These are phyloP conservation scores for Trachymyrmex cornetzi DNA, from an alignment of 1,140 invertebrate species.

Conservation along the genomic window DNA sequence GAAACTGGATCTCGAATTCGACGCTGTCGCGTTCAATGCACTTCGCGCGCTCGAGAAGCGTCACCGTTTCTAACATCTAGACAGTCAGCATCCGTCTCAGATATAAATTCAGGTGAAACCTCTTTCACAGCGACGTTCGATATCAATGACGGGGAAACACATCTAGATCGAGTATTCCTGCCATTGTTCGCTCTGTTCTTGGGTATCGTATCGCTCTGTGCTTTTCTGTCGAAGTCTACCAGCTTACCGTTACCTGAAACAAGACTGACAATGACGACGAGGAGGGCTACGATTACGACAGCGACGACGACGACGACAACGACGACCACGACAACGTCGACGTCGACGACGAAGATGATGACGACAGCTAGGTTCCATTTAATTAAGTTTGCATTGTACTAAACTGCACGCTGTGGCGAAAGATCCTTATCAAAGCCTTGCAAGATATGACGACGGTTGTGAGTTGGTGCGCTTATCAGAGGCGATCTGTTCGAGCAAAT, in stretches of 20 bases:
- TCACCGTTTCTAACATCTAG: conserved; percentile 19
- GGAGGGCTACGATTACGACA: conserved; percentile 2
- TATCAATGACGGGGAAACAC: conserved; percentile 46
- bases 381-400: conserved; percentile 83
- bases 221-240: conserved; percentile 56
- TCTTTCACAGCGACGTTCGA: conserved; percentile 16
- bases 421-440: conserved; percentile 79
- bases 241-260: conserved; percentile 63
- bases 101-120: conserved; percentile 53
- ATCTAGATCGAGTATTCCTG: conserved; percentile 25
- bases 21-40: conserved; percentile 39
- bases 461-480: conserved; percentile 69
- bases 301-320: conserved; percentile 8
- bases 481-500: conserved; percentile 74
- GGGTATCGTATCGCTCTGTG: conserved; percentile 41
- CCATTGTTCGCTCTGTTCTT: conserved; percentile 30
- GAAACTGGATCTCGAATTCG: conserved; percentile 57
- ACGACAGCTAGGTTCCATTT: conserved; percentile 76
- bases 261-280: conserved; percentile 28
- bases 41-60: conserved; percentile 2
- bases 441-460: conserved; percentile 77
- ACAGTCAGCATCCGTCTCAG: conserved; percentile 3
- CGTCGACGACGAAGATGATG: background rate
- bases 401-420: conserved; percentile 67
- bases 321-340: background rate